Conservation (phyloP, 2,113 vertebrate genomes). For the Mungos mungo region DNA sequence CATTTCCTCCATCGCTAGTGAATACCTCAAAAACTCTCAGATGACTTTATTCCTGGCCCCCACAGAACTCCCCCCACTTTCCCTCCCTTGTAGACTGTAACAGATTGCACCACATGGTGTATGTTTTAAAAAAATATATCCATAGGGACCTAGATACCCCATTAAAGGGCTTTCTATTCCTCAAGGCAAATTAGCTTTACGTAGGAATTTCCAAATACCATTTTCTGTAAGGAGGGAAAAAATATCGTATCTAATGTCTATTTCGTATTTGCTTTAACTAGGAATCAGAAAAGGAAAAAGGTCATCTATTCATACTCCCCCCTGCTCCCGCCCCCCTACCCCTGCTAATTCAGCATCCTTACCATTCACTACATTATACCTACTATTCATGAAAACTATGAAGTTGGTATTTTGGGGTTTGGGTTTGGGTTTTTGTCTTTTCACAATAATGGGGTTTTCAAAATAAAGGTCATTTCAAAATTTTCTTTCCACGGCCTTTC, state of each 20-base stretch:
- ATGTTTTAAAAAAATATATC: conserved; percentile 47
- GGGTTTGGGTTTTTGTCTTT: background rate
- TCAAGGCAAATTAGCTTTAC: conserved; percentile 59
- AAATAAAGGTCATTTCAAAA: conserved; percentile 37
- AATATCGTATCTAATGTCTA: background rate
- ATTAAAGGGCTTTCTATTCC: conserved; percentile 60
- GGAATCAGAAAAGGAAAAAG: background rate
- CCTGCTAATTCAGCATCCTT: background rate
- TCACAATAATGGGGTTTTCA: conserved; percentile 29
- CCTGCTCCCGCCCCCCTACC: background rate
- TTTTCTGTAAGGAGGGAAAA: background rate
- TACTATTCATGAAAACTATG: background rate
- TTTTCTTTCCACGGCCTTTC: conserved; percentile 1
- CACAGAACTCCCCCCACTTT: background rate
- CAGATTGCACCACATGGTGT: conserved; percentile 75
- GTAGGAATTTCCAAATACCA: conserved; percentile 57
- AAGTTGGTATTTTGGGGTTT: background rate
- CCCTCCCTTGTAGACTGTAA: conserved; percentile 16
- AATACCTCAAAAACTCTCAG: conserved; percentile 22
- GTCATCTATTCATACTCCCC: background rate
- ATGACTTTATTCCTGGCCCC: conserved; percentile 54
- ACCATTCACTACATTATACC: background rate
- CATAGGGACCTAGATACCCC: conserved; percentile 55
- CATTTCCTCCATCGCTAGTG: background rate
- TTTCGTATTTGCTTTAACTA: conserved; percentile 7